Base-by-base conservation (phyloP, 2,113 vertebrate genomes). In the Salvelinus alpinus region DNA sequence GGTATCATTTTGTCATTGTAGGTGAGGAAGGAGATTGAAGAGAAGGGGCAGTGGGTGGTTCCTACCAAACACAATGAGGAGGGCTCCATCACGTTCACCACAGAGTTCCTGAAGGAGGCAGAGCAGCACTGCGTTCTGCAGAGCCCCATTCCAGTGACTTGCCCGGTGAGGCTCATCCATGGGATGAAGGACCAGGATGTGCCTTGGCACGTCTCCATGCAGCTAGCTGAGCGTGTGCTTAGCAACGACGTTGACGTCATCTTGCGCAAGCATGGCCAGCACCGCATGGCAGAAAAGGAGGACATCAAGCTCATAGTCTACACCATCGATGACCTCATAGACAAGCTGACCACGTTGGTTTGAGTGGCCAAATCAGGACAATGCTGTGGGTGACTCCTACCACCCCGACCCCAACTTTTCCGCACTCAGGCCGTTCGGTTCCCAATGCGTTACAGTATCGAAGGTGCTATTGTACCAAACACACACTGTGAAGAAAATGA, bases 291-390 rank as follows among this genome's bases (percentile, higher is more conserved):
- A 18, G 93, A 94, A 62, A 94, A 92, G 78, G 93, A 94, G 0
- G 95, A 96, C 80, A 88, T 93, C 22, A 95, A 95, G 13, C 94
- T 96, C 62, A 85, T 96, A n/a, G 88, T 95, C 34, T 95, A 94
- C 71, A 95, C 94, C 0, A 93, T 96, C 31, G 95, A 96, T 84
- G 95, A 96, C 74, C 66, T 68, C 29, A 68, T 68, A 68, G 66
- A 68, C 66, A 68, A 68, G 66, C 29, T 68, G 66, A 68, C 66
- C 5, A 68, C 66, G 5, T 34, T 68, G 66, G 66, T 68, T 68
- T 68, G 31, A 68, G 31, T 20, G 66, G 31, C 29, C 66, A 34
- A 62, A 62, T 5, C n/a, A 44, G 59, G 51, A 4, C 51, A 16
- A 18, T 54, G 51, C 25, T 29, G 64, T 22, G 13, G 64, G 25